phyloP scores from a whole-genome alignment of 2,888 invertebrate genomes.

The Chloroclysta siterata region DNA sequence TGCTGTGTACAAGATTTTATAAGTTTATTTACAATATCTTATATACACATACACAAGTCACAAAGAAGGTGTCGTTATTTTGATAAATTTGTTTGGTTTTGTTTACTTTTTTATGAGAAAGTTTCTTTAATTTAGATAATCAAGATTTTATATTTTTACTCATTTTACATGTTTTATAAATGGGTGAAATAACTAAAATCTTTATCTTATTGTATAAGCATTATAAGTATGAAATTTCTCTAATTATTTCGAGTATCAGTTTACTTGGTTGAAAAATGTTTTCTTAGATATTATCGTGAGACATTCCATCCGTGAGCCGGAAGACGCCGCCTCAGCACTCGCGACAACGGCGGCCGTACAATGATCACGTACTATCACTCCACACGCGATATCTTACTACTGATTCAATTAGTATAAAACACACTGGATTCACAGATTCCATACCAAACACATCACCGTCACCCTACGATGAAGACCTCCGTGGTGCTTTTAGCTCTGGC shows the following conservation, averaged over 20 bases:
- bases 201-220: too few relatives aligned
- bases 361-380: conserved; percentile 65
- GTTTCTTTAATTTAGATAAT: too few relatives aligned
- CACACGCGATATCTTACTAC: conserved; percentile 40
- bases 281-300: conserved; percentile 7
- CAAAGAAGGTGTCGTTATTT: too few relatives aligned
- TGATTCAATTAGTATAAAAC: conserved; percentile 67
- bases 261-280: background rate
- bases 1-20: too few relatives aligned
- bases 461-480: conserved; percentile 72
- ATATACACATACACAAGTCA: too few relatives aligned
- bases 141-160: too few relatives aligned
- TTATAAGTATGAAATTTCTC: background rate
- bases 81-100: too few relatives aligned
- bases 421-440: conserved; percentile 42
- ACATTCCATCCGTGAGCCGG: conserved; percentile 39
- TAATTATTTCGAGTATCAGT: background rate
- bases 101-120: too few relatives aligned
- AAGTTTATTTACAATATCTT: too few relatives aligned
- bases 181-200: too few relatives aligned
- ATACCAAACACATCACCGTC: conserved; percentile 59
- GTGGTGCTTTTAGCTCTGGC: conserved; percentile 67
- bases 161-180: too few relatives aligned
- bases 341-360: conserved; percentile 41
- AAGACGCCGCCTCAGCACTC: conserved; percentile 60